Evolutionary conservation across 64 coral and sea anemone species (phyloP).

Genomic region (Platygyra sinensis): DNA sequence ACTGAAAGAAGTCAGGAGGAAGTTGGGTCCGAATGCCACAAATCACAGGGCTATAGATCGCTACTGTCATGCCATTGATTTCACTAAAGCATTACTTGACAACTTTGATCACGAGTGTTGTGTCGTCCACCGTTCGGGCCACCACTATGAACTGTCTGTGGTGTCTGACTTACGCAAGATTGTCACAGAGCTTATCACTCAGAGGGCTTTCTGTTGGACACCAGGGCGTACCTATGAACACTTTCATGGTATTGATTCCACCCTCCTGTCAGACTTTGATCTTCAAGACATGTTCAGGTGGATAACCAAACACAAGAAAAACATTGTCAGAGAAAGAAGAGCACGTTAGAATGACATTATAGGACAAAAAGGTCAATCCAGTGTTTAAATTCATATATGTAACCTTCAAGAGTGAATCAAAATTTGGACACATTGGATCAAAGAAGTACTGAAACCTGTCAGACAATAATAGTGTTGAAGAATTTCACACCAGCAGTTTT

Average conservation of each 20-base stretch:
- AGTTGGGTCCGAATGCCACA: conserved; percentile 77
- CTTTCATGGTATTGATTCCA: conserved; percentile 49
- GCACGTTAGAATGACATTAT: conserved; percentile 41
- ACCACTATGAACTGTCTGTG: conserved; percentile 60
- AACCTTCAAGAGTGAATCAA: too few species aligned
- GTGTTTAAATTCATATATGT: too few species aligned
- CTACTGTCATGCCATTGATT: conserved; percentile 63
- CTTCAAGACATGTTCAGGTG: conserved; percentile 78
- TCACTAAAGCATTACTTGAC: conserved; percentile 59
- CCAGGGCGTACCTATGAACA: conserved; percentile 54
- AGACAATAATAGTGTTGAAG: too few species aligned
- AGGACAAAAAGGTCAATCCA: too few species aligned
- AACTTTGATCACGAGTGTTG: conserved; percentile 68
- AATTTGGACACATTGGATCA: too few species aligned
- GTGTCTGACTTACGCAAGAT: conserved; percentile 50
- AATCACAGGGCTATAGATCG: conserved; percentile 53
- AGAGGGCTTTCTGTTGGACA: conserved; percentile 57
- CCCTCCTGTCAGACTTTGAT: conserved; percentile 60
- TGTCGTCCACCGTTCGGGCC: conserved; percentile 57
- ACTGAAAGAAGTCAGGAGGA: conserved; percentile 65
- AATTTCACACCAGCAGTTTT: too few species aligned
- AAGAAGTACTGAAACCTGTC: too few species aligned
- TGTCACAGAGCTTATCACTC: conserved; percentile 52
- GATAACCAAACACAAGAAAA: conserved; percentile 72
- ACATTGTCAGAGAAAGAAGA: conserved; percentile 59